phyloP scores from a whole-genome alignment of 1,140 invertebrate species.

The Lepidostoma basale region DNA sequence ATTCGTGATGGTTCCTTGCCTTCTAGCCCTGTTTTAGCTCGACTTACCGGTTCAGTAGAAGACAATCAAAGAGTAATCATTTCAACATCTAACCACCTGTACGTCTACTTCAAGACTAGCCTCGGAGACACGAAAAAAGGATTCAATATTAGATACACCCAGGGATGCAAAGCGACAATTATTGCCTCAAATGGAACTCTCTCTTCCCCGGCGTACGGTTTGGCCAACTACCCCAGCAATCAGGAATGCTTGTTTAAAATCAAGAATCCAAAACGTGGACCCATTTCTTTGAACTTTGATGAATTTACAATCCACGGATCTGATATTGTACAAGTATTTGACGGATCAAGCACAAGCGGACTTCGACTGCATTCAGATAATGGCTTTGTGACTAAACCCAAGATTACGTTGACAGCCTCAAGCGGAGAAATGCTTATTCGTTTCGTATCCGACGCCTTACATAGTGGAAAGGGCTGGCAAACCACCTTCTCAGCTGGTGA shows the following conservation, averaged over 20 bases:
- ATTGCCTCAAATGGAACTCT: conserved; percentile 82
- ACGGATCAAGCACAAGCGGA: conserved; percentile 84
- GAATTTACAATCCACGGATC: conserved; percentile 85
- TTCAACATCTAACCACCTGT: conserved; percentile 87
- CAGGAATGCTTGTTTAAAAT: conserved; percentile 90
- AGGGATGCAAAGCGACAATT: conserved; percentile 85
- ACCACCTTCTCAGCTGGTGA: conserved; percentile 90
- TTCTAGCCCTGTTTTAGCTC: conserved; percentile 80
- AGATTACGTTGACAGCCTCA: conserved; percentile 88
- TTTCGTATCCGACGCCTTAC: conserved; percentile 87
- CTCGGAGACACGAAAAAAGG: conserved; percentile 86
- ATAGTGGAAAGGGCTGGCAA: conserved; percentile 83
- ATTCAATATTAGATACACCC: conserved; percentile 89
- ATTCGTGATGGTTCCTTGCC: conserved; percentile 89
- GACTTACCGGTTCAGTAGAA: conserved; percentile 77
- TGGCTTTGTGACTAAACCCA: conserved; percentile 86
- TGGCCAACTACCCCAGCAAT: conserved; percentile 87
- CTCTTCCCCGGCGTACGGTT: conserved; percentile 83
- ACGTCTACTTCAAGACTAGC: conserved; percentile 91
- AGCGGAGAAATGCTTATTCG: conserved; percentile 90
- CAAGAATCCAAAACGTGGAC: conserved; percentile 80
- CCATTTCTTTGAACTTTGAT: conserved; percentile 86
- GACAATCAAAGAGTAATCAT: conserved; percentile 86
- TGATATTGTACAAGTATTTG: conserved; percentile 89
- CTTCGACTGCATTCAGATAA: conserved; percentile 85